Conservation (phyloP, 2,113 vertebrate genomes). For the Megatriorchis doriae region DNA sequence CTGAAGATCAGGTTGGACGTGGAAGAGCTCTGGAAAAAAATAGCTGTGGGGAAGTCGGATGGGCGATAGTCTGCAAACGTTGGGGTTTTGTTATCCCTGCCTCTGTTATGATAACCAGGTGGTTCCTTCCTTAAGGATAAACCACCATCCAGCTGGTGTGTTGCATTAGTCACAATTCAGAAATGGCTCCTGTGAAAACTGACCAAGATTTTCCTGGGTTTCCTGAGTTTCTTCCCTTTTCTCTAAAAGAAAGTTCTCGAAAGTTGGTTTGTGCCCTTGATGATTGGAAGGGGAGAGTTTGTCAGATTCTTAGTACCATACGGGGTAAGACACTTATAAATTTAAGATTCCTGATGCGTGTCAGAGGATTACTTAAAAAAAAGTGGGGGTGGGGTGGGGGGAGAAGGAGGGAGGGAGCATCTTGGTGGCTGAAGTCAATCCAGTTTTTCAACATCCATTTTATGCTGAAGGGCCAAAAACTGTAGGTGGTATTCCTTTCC, state of each 20-base stretch:
- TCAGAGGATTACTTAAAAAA: background rate
- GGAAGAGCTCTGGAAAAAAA: background rate
- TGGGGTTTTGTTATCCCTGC: background rate
- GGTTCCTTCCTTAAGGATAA: background rate
- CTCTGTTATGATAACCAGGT: background rate
- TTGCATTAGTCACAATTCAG: background rate
- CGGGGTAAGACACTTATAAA: background rate
- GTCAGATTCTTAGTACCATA: background rate
- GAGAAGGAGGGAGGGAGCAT: background rate
- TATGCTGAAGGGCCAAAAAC: background rate
- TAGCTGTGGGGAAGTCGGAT: background rate
- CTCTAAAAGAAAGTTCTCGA: background rate
- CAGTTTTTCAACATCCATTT: background rate
- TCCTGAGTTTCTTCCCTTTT: background rate
- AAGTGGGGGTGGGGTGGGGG: fast-evolving
- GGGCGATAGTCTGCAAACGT: background rate
- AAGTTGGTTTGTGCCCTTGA: background rate
- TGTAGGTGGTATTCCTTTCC: fast-evolving
- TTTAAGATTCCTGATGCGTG: background rate
- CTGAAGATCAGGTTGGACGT: background rate
- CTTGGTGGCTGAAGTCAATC: background rate
- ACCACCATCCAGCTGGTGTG: background rate
- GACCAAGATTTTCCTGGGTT: background rate
- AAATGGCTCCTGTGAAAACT: background rate
- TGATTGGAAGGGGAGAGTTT: background rate